Evolutionary conservation across 1,140 invertebrate species (phyloP), one percentile per base, ranked within the genome.

Genomic region (Psilanteris sp.): DNA sequence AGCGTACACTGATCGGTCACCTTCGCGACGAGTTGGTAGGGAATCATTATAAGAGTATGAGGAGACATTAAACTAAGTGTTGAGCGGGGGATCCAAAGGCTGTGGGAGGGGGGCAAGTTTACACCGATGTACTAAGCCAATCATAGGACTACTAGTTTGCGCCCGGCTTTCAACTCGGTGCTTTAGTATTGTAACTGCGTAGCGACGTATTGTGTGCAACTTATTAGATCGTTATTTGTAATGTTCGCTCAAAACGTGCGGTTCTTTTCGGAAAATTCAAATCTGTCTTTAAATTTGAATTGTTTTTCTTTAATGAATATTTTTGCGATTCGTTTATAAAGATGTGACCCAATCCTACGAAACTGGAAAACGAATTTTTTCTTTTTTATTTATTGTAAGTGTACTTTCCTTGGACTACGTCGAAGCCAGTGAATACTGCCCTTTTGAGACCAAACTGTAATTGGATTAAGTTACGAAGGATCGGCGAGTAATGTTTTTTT

Each of bases 1-100:
- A 83, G 55, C 71, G 67, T 39, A 55, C 48, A 77, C 68, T 81
- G 81, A 82, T 83, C 82, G 81, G 80, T 67, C 78, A 82, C 71
- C 79, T 78, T 81, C 59, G 26, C 61, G 52, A 52, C 29, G 52
- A 50, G n/a, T 32, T 37, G 55, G 67, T 59, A 46, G 54, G 66
- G 15, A 22, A 48, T 48, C 50, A 32, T 62, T 48, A 37, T 37
- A 43, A 44, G 46, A 43, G 36, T 10, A 27, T 37, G 37, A 46
- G 55, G 31, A 44, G 37, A 29, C 48, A 62, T 24, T 27, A 34
- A 32, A 44, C 26, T n/a, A 3, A 7, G 34, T 7, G 34, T 26
- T 11, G 20, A 37, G 44, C 22, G 52, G 52, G 52, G 39, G 16
- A 37, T 14, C 9, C 14, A 39, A 34, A 43, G 31, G 39, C 11